These are phyloP conservation scores for Manis crassicaudata DNA, from an alignment of 2,797 vertebrate genomes.

Conservation along the genomic window DNA sequence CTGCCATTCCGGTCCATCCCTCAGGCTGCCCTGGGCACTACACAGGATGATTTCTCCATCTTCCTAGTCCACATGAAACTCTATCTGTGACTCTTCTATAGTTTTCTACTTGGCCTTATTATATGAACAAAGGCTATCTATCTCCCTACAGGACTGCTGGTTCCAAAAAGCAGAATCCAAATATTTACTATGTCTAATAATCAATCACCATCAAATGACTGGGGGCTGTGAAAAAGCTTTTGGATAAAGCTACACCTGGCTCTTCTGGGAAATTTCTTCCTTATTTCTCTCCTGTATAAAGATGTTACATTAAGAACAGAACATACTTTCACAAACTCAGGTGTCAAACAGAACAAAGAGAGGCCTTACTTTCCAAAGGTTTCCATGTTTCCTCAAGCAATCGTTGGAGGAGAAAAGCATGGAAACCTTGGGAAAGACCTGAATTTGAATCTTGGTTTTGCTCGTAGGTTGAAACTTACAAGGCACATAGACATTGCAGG, in stretches of 20 bases:
- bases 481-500: not conserved
- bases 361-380: not conserved
- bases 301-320: constrained; percentile 30
- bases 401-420: not conserved
- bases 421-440: not conserved
- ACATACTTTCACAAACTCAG: not conserved
- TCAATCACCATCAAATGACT: constrained; percentile 14
- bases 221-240: not conserved
- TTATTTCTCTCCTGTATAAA: constrained; percentile 28
- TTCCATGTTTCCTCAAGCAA: not conserved
- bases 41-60: not conserved
- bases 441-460: not conserved
- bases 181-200: not conserved
- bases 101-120: not conserved
- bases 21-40: not conserved
- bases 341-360: not conserved
- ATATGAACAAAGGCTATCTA: not conserved
- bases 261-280: not conserved
- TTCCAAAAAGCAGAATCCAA: not conserved
- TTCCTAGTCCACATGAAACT: not conserved
- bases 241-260: not conserved
- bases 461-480: not conserved
- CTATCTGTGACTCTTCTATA: not conserved
- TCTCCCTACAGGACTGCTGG: not conserved
- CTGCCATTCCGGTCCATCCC: not conserved